phyloP scores from a whole-genome alignment of 2,888 invertebrate genomes.

The Chesias legatella region DNA sequence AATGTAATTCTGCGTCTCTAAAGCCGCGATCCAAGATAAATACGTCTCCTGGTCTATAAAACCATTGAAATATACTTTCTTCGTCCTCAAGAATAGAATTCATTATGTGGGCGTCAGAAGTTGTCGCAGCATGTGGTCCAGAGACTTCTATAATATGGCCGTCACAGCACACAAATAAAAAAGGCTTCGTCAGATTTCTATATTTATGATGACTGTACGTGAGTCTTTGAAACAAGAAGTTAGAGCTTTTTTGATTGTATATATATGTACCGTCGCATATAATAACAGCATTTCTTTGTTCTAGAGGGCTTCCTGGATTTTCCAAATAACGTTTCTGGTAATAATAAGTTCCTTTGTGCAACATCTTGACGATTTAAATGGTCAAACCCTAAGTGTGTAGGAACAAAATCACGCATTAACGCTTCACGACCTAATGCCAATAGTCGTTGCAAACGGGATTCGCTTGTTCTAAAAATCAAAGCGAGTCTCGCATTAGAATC shows the following conservation, averaged over 20 bases:
- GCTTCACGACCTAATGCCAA: too few relatives aligned
- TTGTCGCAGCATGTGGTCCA: slow-evolving; percentile 21
- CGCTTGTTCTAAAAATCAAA: too few relatives aligned
- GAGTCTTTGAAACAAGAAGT: slow-evolving; percentile 22
- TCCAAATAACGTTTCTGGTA: too few relatives aligned
- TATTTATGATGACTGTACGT: slow-evolving; percentile 24
- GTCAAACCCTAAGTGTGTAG: too few relatives aligned
- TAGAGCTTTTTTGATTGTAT: slow-evolving; percentile 21
- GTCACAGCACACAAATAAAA: slow-evolving; percentile 16
- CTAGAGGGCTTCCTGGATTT: too few relatives aligned
- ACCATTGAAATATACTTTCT: slow-evolving; percentile 10
- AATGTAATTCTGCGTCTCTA: too few relatives aligned
- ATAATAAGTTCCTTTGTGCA: too few relatives aligned
- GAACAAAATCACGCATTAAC: too few relatives aligned
- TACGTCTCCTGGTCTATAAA: slow-evolving; percentile 17
- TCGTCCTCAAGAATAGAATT: slow-evolving; percentile 13
- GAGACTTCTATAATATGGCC: slow-evolving; percentile 19
- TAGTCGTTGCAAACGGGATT: too few relatives aligned
- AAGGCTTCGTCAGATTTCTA: slow-evolving; percentile 18
- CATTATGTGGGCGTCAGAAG: slow-evolving; percentile 20
- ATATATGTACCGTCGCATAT: slow-evolving; percentile 23
- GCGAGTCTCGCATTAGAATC: too few relatives aligned
- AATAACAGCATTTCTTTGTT: slow-evolving; percentile 17
- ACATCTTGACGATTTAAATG: too few relatives aligned
- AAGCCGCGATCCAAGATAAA: slow-evolving; percentile 26